A percentile compares a stretch with the other conserved stretches of the same genome.
Evolutionary conservation across 2,113 vertebrate species (phyloP).

Genomic region (Myrmecobius fasciatus): DNA sequence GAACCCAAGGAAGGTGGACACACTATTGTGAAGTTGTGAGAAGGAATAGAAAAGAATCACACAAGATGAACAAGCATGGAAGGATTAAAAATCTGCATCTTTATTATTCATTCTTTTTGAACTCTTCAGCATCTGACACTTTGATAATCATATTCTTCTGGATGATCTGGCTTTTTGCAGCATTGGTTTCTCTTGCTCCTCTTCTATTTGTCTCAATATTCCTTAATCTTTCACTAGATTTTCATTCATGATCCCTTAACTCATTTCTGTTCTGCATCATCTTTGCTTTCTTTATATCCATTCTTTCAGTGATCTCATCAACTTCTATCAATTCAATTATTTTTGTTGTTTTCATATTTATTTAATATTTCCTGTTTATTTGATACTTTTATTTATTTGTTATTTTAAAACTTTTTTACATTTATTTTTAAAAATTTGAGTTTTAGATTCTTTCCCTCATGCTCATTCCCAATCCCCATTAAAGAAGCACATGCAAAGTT

Average conservation of each 20-base stretch:
- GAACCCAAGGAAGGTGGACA: too few relatives aligned
- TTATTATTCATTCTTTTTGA: background rate
- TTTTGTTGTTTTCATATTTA: too few relatives aligned
- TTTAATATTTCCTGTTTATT: too few relatives aligned
- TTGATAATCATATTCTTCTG: background rate
- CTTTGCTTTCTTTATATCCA: background rate
- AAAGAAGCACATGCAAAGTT: too few relatives aligned
- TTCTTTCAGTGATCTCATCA: background rate
- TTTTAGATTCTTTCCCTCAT: too few relatives aligned
- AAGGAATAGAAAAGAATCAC: background rate
- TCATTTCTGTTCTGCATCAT: background rate
- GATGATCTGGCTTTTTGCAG: background rate
- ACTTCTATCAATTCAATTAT: background rate
- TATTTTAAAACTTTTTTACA: too few relatives aligned
- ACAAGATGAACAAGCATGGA: background rate
- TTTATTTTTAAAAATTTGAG: too few relatives aligned
- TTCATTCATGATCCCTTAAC: background rate
- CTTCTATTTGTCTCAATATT: background rate
- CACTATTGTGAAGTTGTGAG: background rate
- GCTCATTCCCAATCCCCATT: too few relatives aligned
- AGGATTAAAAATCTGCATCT: background rate
- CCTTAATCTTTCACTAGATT: too few relatives aligned
- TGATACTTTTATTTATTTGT: too few relatives aligned
- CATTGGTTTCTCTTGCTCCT: background rate
- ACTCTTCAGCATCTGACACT: background rate